Base-by-base conservation (phyloP, 2,888 invertebrate genomes). In the Limnephilus lunatus region DNA sequence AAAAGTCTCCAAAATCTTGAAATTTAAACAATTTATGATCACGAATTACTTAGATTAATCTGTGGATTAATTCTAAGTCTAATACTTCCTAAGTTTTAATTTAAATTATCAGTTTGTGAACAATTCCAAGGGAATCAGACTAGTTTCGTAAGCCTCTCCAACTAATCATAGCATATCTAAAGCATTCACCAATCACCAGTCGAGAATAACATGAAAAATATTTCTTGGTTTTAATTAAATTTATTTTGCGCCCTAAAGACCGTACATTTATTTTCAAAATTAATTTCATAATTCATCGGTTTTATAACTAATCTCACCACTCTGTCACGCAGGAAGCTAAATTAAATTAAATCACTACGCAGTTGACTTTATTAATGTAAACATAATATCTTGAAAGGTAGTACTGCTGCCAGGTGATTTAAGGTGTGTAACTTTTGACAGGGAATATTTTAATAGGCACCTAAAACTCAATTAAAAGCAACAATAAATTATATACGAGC, bases 361-460 rank as follows among this genome's bases (percentile, higher is more conserved):
- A 68, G 68, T 68, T 68, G 1, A 68, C 68, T 68, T 68, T 68
- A 68, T 68, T 68, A 68, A 9, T 68, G 68, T 68, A 68, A 68
- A 68, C 68, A 68, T 68, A 68, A 68, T 68, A n/a, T 68, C 25
- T n/a, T n/a, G 25, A n/a, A 68, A 68, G 68, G 25, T 68, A 44
- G 39, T 39, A 11, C 35, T 35, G 25, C 25, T 68, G 68, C 25
- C 68, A 68, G 2, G 68, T 68, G 68, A 25, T 25, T 68, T 68
- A 68, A n/a, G 68, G 68, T 68, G 68, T 68, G 68, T n/a, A 68
- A 68, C 68, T 68, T 68, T n/a, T 68, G 68, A 68, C 68, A 68
- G 25, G 25, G 68, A 68, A 68, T 68, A 68, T 68, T 68, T 68
- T 68, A 68, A 68, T 68, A 68, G 68, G 25, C 68, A 25, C 68